Evolutionary conservation across 2,888 invertebrate species (phyloP), one percentile per base, ranked within the genome.

Genomic region (Camponotus fellah): DNA sequence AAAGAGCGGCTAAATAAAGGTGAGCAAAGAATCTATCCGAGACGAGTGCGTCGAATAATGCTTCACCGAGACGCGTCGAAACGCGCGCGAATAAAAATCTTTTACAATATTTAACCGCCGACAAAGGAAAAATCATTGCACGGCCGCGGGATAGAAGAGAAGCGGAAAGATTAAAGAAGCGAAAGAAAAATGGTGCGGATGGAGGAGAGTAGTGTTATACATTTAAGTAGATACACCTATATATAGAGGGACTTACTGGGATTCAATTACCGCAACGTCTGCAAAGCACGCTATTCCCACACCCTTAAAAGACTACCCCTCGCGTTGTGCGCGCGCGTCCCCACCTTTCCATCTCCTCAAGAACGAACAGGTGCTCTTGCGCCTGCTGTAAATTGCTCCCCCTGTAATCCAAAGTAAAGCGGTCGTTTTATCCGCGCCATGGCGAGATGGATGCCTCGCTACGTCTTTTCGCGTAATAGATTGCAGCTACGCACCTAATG

Each of bases 181-280:
- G 34, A 68, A 83, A 82, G 82, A 77, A 85, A 83, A 83, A 74
- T 81, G 72, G 77, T 60, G 68, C 66, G 65, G 46, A 66, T 62
- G 75, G 58, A 85, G 82, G 76, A 85, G 85, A 85, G 86, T 90
- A 91, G 90, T 88, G 90, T 92, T 91, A 89, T 91, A 92, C 87
- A 87, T 91, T 91, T 88, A 90, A 90, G 91, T 85, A 89, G 86
- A 89, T 87, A 90, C 90, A 89, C 89, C 87, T 90, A 91, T 91
- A 91, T 89, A 91, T 89, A 88, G 87, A 88, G 88, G 91, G 92
- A 92, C 93, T 92, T 92, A 92, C 94, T 91, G 92, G 93, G 94
- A 95, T 95, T 95, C 95, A 95, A 95, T 95, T 95, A 95, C 95
- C 94, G 93, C 94, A 94, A 95, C 93, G 95, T 94, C 94, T 94